Base-by-base conservation (phyloP, 2,113 vertebrate genomes). In the Passer domesticus region DNA sequence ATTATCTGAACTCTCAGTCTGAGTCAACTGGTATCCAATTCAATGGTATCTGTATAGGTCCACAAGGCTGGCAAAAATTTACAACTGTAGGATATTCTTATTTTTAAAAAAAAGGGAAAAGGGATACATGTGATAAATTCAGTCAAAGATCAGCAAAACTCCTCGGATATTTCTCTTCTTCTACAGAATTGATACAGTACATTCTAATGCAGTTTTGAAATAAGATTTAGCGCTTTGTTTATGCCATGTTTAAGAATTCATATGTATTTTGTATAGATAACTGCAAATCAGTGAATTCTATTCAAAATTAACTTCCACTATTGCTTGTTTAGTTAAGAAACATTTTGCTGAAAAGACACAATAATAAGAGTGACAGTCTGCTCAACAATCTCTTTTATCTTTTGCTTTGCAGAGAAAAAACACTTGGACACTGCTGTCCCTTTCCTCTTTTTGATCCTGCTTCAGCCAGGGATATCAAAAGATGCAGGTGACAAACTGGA, bases 1-100 rank as follows among this genome's bases (percentile, higher is more conserved):
- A 27, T n/a, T 46, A 39, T 67, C n/a, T 53, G 28, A 79, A 18
- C 25, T 69, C 41, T 89, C 68, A 49, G 15, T 39, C 44, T 92
- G n/a, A 43, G 4, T 70, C 27, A 68, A 3, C 23, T 58, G 25
- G 4, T 56, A 20, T 35, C 44, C 52, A 59, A 13, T 62, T 66
- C 12, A 33, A 14, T 66, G 13, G 5, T 37, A 28, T 35, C 47
- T 47, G 4, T 25, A 22, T 3, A 78, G 24, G 25, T 50, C 28
- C 35, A 44, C 0, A 0, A 75, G 6, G 9, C 0, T 10, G 2
- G 12, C 18, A 92, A 47, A 53, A 73, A 7, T 58, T 43, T 35
- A 24, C 12, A 83, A 16, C 30, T 41, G 12, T 20, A 44, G 14
- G 14, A 56, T 33, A 7, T 23, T 62, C 31, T 14, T 37, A 6